Percentiles rank a stretch among this genome's conserved stretches.
Evolutionary conservation across 2,888 invertebrate species (phyloP).

Genomic region (Eristalis pertinax): DNA sequence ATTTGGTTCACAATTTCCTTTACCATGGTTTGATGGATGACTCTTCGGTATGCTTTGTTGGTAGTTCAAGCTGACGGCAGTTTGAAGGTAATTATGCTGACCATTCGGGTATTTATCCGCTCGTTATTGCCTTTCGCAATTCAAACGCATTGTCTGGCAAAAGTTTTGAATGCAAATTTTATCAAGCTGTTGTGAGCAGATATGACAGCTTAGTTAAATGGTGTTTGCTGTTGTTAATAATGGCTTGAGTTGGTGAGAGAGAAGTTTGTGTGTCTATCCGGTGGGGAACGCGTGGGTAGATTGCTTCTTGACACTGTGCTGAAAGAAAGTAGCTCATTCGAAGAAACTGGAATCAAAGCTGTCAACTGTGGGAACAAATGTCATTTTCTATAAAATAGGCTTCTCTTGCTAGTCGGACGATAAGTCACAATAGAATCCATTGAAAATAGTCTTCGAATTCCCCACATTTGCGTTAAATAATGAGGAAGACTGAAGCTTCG

Average conservation of each 20-base stretch:
- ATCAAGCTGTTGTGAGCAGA: neutral
- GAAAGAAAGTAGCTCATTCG: too few species aligned
- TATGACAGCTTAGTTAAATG: neutral
- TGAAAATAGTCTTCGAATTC: too few species aligned
- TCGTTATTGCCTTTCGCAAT: neutral
- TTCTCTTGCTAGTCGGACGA: too few species aligned
- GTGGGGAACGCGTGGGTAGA: too few species aligned
- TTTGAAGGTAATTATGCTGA: neutral
- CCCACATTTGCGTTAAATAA: too few species aligned
- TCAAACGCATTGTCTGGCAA: neutral
- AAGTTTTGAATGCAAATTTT: neutral
- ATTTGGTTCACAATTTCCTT: conserved; percentile 58
- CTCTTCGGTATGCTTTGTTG: conserved; percentile 9
- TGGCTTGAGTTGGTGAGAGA: neutral
- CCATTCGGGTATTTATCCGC: neutral
- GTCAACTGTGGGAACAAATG: too few species aligned
- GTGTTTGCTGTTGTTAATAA: neutral
- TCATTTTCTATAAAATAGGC: too few species aligned
- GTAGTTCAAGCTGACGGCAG: neutral
- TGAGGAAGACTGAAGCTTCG: too few species aligned
- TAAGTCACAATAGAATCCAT: too few species aligned
- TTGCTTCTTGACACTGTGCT: too few species aligned
- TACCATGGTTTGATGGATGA: conserved; percentile 18
- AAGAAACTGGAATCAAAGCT: too few species aligned
- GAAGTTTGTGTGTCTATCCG: too few species aligned